A percentile compares a stretch with the other conserved stretches of the same genome.
Evolutionary conservation across 30 jellyfish, hydroid and myxozoan species (phyloP).

Genomic region (Pseudorhiza aurosa): DNA sequence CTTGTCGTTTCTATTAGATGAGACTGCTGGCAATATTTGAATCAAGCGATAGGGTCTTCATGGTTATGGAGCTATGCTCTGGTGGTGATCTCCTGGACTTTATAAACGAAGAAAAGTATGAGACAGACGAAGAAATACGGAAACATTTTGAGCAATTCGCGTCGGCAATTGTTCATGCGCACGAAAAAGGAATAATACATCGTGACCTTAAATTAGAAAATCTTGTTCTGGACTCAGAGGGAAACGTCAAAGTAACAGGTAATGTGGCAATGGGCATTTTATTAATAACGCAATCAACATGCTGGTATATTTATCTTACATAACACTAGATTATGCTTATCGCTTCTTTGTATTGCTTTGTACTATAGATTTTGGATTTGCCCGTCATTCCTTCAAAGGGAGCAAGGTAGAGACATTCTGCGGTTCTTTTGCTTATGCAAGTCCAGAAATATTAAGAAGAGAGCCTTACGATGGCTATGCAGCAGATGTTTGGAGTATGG

Average conservation of each 20-base stretch:
- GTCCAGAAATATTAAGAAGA: constrained; percentile 64
- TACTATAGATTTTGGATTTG: constrained; percentile 67
- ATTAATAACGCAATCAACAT: background rate
- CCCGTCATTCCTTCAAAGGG: constrained; percentile 33
- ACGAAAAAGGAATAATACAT: constrained; percentile 58
- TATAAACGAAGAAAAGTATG: constrained; percentile 41
- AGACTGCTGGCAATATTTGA: constrained; percentile 45
- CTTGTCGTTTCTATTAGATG: constrained; percentile 30
- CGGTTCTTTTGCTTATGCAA: constrained; percentile 73
- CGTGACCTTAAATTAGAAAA: constrained; percentile 71
- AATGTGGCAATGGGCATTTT: too few species aligned
- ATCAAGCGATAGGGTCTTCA: constrained; percentile 21
- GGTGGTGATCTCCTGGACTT: constrained; percentile 77
- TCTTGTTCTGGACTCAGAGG: constrained; percentile 39
- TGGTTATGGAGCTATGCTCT: constrained; percentile 64
- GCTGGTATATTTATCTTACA: too few species aligned
- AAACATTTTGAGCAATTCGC: constrained; percentile 57
- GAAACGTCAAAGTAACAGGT: constrained; percentile 72
- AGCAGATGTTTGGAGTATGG: constrained; percentile 81
- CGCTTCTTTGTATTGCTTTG: too few species aligned
- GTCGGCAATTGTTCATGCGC: constrained; percentile 40
- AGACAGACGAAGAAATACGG: constrained; percentile 22
- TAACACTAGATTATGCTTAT: too few species aligned
- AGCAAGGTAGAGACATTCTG: constrained; percentile 39
- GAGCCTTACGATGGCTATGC: constrained; percentile 62